Evolutionary conservation across 1,140 invertebrate genomes (phyloP).

Genomic region (Heliconius himera): DNA sequence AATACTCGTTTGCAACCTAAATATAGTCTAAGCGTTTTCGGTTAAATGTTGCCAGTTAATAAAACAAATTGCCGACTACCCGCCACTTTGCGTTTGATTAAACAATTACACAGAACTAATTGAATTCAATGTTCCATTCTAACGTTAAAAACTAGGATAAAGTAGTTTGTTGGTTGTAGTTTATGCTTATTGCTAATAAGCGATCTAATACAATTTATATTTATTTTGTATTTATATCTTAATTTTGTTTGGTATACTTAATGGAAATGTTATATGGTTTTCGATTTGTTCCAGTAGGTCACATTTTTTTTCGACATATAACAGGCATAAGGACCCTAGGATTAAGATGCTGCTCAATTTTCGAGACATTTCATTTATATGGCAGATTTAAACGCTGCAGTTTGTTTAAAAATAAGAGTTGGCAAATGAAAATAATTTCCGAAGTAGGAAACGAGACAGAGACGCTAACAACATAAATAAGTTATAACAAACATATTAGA

Average conservation of each 20-base stretch:
- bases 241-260: not conserved
- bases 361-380: too few species aligned
- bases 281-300: too few species aligned
- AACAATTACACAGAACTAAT: slow-evolving; percentile 7
- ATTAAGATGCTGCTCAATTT: too few species aligned
- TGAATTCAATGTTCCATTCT: slow-evolving; percentile 4
- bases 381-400: too few species aligned
- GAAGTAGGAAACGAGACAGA: too few species aligned
- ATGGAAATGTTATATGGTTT: too few species aligned
- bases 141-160: slow-evolving; percentile 10
- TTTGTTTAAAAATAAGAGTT: too few species aligned
- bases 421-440: too few species aligned
- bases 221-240: not conserved
- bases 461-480: too few species aligned
- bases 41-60: slow-evolving; percentile 5
- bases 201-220: not conserved
- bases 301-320: too few species aligned
- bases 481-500: too few species aligned
- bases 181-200: not conserved
- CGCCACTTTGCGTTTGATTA: slow-evolving; percentile 7
- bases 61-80: slow-evolving; percentile 7
- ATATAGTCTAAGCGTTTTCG: not conserved
- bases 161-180: not conserved
- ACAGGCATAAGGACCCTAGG: too few species aligned
- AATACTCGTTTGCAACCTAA: not conserved